Percentiles rank a stretch among this genome's conserved stretches.
Conservation (phyloP, 2,113 vertebrate species). For the Carassius auratus region DNA sequence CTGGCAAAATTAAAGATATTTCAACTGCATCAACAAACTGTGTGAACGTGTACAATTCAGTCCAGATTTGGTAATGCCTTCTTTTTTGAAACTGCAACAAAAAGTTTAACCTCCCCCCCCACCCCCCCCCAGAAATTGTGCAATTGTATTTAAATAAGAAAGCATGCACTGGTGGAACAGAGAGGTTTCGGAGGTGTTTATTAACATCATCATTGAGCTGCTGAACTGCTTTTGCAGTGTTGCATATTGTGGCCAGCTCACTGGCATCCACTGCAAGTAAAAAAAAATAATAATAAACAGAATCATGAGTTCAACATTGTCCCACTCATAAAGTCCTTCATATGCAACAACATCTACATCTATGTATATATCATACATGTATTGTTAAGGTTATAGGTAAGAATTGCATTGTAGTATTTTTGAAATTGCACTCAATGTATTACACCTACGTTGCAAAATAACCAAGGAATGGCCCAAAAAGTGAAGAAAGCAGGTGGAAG, state of each 20-base stretch:
- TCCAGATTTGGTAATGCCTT: constrained; percentile 45
- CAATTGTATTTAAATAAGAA: constrained; percentile 44
- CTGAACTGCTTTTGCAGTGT: constrained; percentile 47
- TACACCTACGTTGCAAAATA: constrained; percentile 40
- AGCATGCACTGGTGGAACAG: constrained; percentile 48
- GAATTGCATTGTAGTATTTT: constrained; percentile 55
- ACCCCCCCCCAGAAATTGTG: constrained; percentile 53
- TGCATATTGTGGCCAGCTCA: constrained; percentile 57
- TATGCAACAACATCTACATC: constrained; percentile 44
- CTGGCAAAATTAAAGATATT: constrained; percentile 46
- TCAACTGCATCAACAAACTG: constrained; percentile 51
- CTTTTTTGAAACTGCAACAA: constrained; percentile 40
- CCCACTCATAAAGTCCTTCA: constrained; percentile 49
- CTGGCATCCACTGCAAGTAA: constrained; percentile 37
- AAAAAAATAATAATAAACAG: neutral
- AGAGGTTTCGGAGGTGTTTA: constrained; percentile 9
- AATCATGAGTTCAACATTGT: neutral
- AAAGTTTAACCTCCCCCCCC: no score
- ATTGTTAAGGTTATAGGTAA: constrained; percentile 56
- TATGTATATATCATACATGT: constrained; percentile 48
- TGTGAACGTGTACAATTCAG: constrained; percentile 46
- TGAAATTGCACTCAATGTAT: constrained; percentile 47
- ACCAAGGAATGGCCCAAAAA: constrained; percentile 23
- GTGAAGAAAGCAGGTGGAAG: constrained; percentile 50
- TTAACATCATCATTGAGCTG: constrained; percentile 44